These are phyloP conservation scores for Meloidogyne floridensis DNA, from an alignment of 1,140 invertebrate species.

Conservation along the genomic window DNA sequence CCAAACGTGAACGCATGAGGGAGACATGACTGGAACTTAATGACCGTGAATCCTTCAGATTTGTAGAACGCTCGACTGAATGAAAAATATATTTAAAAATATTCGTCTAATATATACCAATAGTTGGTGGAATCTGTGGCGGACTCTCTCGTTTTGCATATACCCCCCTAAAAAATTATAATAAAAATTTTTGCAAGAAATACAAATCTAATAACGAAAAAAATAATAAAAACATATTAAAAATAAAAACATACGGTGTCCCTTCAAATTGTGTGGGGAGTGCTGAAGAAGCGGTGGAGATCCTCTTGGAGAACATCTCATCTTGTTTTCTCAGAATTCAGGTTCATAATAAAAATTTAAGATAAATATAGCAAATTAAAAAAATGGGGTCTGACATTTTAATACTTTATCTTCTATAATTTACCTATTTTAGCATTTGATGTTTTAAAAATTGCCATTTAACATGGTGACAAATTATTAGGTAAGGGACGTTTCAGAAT, in stretches of 20 bases:
- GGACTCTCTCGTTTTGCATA: slow-evolving; percentile 32
- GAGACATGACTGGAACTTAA: not conserved
- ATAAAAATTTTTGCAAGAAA: no score
- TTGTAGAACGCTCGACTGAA: not conserved
- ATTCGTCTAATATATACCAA: not conserved
- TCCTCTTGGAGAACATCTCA: slow-evolving; percentile 24
- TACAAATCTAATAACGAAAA: no score
- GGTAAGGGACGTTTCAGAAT: no score
- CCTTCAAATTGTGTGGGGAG: slow-evolving; percentile 27
- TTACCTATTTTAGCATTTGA: no score
- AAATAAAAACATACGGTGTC: slow-evolving; percentile 18
- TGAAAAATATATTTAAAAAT: not conserved
- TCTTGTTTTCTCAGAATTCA: not conserved
- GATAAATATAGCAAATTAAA: no score
- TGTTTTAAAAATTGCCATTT: no score
- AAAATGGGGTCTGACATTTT: no score
- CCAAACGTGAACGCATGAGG: not conserved
- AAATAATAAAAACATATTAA: not conserved
- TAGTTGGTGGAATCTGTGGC: slow-evolving; percentile 23
- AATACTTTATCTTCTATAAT: no score
- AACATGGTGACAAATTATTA: no score
- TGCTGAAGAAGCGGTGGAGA: slow-evolving; percentile 10
- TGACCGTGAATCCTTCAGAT: not conserved
- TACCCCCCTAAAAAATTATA: slow-evolving; percentile 2
- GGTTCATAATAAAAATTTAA: not conserved